Evolutionary conservation across 1,140 invertebrate genomes (phyloP).

Genomic region (Kradibia gibbosae): DNA sequence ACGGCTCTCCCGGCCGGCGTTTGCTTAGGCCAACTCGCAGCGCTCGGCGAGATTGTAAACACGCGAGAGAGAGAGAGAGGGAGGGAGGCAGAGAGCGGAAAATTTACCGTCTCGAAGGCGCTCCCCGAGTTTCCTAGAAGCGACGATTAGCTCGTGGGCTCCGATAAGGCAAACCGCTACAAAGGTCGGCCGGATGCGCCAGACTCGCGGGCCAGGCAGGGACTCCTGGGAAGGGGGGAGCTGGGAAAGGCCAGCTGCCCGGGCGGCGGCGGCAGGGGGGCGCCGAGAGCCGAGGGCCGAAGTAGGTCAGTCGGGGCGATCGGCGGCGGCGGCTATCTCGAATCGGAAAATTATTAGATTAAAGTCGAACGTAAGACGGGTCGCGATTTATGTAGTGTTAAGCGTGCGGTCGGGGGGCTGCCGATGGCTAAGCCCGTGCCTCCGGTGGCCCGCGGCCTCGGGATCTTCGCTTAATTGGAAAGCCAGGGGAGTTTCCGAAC

Average conservation of each 20-base stretch:
- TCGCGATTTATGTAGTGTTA: conserved; percentile 72
- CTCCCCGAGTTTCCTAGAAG: conserved; percentile 8
- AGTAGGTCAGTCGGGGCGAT: not conserved
- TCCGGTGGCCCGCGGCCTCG: conserved; percentile 30
- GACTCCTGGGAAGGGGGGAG: not conserved
- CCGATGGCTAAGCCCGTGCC: not conserved
- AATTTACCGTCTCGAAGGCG: conserved; percentile 24
- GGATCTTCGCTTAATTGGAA: conserved; percentile 72
- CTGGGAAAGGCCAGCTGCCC: not conserved
- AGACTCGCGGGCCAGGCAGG: not conserved
- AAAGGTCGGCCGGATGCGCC: conserved; percentile 18
- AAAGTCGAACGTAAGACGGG: conserved; percentile 59
- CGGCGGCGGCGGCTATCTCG: not conserved
- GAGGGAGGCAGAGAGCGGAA: too few relatives aligned
- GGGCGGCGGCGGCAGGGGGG: too few relatives aligned
- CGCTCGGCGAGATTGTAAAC: conserved; percentile 17
- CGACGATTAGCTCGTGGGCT: conserved; percentile 12
- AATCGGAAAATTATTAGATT: conserved; percentile 66
- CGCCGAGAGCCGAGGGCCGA: not conserved
- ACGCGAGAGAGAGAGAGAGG: too few relatives aligned
- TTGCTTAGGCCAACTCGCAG: conserved; percentile 38
- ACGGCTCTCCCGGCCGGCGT: not conserved
- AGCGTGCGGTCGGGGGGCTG: conserved; percentile 65
- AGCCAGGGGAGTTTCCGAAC: conserved; percentile 72
- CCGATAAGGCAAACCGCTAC: conserved; percentile 38